phyloP scores from a whole-genome alignment of 2,888 invertebrate genomes.

The Fissipunctia ypsillon region DNA sequence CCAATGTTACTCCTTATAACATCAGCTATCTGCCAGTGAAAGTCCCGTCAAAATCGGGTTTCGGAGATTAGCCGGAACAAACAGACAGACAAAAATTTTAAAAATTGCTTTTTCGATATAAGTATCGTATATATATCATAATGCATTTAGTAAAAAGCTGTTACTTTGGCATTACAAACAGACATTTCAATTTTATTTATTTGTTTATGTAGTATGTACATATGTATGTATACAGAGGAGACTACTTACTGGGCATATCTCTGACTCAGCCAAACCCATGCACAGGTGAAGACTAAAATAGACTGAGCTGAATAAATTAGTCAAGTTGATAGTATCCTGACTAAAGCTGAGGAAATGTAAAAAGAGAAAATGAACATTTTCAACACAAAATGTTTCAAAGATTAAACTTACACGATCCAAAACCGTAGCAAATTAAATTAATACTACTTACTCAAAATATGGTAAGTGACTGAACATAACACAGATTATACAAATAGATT shows the following conservation, averaged over 20 bases:
- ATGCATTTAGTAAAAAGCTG: too few species aligned
- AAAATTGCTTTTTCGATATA: too few species aligned
- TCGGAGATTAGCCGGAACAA: too few species aligned
- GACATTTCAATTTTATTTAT: too few species aligned
- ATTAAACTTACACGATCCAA: neutral
- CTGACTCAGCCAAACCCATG: neutral
- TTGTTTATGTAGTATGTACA: too few species aligned
- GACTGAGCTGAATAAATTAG: neutral
- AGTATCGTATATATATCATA: too few species aligned
- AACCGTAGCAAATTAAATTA: neutral
- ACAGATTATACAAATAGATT: neutral
- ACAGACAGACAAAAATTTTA: too few species aligned
- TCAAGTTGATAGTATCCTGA: neutral
- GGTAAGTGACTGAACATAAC: neutral
- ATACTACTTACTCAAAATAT: neutral
- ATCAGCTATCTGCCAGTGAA: too few species aligned
- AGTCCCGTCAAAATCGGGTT: too few species aligned
- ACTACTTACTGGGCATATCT: neutral
- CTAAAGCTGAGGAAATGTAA: neutral
- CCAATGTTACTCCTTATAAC: too few species aligned
- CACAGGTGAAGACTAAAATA: constrained; percentile 13
- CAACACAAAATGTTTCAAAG: neutral
- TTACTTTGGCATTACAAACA: too few species aligned
- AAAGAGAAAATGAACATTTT: neutral
- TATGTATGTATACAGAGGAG: too few species aligned